phyloP scores from a whole-genome alignment of 2,888 invertebrate genomes.

The Aphrophora alni region DNA sequence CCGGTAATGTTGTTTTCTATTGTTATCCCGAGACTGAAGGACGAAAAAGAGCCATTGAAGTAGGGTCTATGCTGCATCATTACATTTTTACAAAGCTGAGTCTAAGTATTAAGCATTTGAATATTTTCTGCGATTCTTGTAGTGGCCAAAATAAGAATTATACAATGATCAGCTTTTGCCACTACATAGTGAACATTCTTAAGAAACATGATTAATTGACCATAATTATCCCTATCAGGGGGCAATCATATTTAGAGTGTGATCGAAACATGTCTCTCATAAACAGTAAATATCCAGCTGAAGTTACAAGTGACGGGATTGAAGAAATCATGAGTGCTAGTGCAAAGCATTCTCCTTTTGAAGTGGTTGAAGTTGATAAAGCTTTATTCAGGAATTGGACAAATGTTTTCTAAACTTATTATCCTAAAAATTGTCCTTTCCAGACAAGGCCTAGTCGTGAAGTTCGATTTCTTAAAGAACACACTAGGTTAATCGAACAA shows the following conservation, averaged over 20 bases:
- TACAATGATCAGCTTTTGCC: background rate
- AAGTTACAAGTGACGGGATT: background rate
- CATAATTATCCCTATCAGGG: background rate
- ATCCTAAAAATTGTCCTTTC: too few relatives aligned
- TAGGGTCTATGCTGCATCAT: background rate
- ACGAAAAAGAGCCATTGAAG: slow-evolving; percentile 13
- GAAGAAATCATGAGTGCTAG: background rate
- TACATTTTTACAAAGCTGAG: background rate
- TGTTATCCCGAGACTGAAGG: background rate
- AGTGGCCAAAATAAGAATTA: slow-evolving; percentile 16
- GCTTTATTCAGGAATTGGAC: too few relatives aligned
- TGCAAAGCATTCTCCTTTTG: background rate
- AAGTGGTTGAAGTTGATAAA: too few relatives aligned
- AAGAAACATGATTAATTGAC: background rate
- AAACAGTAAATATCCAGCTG: background rate
- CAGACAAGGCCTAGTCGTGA: too few relatives aligned
- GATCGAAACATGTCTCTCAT: slow-evolving; percentile 16
- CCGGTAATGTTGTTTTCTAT: background rate
- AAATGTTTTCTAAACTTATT: too few relatives aligned
- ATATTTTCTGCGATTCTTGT: too few relatives aligned
- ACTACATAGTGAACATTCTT: background rate
- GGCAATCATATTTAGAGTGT: slow-evolving; percentile 17
- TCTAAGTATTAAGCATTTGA: background rate
- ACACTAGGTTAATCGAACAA: too few relatives aligned
- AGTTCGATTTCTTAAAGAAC: too few relatives aligned